phyloP scores from a whole-genome alignment of 2,888 invertebrate species.

The Mesochorus sp. region DNA sequence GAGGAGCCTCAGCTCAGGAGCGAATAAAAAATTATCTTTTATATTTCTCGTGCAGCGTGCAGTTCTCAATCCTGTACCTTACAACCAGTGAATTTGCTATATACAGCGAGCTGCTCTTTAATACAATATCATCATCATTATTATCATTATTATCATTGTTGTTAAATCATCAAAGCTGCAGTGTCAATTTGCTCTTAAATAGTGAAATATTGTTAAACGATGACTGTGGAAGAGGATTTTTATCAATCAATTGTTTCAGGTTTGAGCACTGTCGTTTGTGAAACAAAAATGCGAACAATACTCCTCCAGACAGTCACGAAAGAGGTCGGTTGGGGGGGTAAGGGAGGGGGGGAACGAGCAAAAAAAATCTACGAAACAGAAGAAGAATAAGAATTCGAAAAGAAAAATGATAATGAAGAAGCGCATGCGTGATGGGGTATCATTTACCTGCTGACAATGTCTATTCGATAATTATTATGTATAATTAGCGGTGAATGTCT shows the following conservation, averaged over 20 bases:
- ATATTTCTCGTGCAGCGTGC: constrained; percentile 73
- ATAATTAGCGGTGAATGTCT: constrained; percentile 70
- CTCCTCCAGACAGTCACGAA: constrained; percentile 82
- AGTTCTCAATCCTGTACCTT: constrained; percentile 78
- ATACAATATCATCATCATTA: no score
- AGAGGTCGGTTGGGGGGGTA: constrained; percentile 72
- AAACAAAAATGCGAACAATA: constrained; percentile 71
- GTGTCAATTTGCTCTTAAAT: no score
- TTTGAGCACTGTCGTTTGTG: constrained; percentile 61
- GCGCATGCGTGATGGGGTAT: constrained; percentile 69
- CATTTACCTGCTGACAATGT: constrained; percentile 35
- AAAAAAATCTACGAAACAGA: constrained; percentile 62
- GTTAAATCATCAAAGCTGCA: no score
- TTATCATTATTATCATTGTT: no score
- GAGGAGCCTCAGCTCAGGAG: constrained; percentile 82
- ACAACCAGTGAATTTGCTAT: constrained; percentile 57
- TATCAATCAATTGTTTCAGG: constrained; percentile 53
- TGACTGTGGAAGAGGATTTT: constrained; percentile 45
- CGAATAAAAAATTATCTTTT: constrained; percentile 39
- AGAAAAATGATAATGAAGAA: constrained; percentile 37
- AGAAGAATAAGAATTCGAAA: constrained; percentile 44
- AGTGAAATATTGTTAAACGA: constrained; percentile 46
- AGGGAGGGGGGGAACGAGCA: constrained; percentile 58
- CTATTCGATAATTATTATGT: no score
- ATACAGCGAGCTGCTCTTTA: constrained; percentile 60